These are phyloP conservation scores for Ommatoiulus sabulosus DNA, from an alignment of 2,888 invertebrate species.

Conservation along the genomic window DNA sequence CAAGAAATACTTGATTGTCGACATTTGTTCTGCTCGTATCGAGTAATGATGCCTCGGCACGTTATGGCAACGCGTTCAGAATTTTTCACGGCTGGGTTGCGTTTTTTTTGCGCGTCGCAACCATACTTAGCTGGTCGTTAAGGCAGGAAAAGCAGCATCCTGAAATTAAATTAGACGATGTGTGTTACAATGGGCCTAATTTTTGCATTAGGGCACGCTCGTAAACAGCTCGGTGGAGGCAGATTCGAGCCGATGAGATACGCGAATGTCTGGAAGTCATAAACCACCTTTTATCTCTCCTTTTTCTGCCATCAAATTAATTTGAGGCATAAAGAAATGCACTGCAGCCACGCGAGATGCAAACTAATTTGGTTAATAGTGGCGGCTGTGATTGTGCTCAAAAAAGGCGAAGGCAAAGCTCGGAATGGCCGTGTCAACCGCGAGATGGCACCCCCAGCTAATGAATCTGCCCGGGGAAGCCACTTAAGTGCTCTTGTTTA, in stretches of 20 bases:
- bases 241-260: constrained; percentile 17
- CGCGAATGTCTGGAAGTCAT: constrained; percentile 26
- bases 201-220: constrained; percentile 31
- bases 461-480: not conserved
- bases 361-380: constrained; percentile 40
- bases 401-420: not conserved
- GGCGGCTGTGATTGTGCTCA: constrained; percentile 15
- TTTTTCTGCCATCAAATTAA: constrained; percentile 38
- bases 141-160: constrained; percentile 11
- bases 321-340: constrained; percentile 27
- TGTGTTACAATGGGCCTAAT: constrained; percentile 30
- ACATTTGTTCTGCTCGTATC: not conserved
- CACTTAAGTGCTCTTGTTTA: no score
- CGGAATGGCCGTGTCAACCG: not conserved
- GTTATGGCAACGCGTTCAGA: not conserved
- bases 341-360: constrained; percentile 28
- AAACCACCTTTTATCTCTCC: constrained; percentile 38
- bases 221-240: constrained; percentile 14
- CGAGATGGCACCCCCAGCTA: not conserved
- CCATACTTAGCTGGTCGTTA: constrained; percentile 31
- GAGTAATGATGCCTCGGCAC: not conserved
- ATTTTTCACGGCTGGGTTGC: not conserved
- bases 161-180: constrained; percentile 40
- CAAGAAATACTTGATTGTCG: constrained; percentile 3
- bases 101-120: not conserved